Evolutionary conservation across 2,888 invertebrate genomes (phyloP), one percentile per base, ranked within the genome.

Genomic region (Pherbina coryleti): DNA sequence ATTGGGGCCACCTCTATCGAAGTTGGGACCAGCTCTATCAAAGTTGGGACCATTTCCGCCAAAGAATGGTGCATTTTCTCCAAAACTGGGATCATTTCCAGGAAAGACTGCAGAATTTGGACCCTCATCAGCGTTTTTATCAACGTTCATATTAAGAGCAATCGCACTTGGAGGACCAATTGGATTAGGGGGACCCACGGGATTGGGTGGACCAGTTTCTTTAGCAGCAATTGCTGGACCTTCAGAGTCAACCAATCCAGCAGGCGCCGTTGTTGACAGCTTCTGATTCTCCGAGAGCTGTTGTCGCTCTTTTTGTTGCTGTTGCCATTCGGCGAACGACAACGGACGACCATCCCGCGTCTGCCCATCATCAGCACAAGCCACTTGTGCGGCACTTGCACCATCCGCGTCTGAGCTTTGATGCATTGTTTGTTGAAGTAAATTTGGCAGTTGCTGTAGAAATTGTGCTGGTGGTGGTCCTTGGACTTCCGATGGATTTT

Each of bases 311-410:
- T 60, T 75, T 85, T 85, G 75, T 34, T 80, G 82, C n/a, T 82
- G 83, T 73, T 86, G 84, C 86, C 86, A 85, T 78, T 86, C 86
- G 28, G 84, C 82, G 81, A 85, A 86, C 8, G 85, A 85, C 71
- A 84, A 3, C 0, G 81, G 77, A 2, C 79, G 80, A n/a, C 79
- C 81, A 1, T 84, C 81, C 14, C 44, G 11, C 1, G 14, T 44
- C 5, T 44, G 69, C 4, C 75, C 62, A 22, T 76, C 73, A 67
- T 60, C 51, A 2, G 28, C 34, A 22, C 14, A 14, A 53, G 25
- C 53, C 17, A 25, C 9, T n/a, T 14, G 4, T 14, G 7, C 17
- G 2, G 34, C 28, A 55, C 44, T 49, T n/a, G 51, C 25, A 60
- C 44, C 34, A 22, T 8, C n/a, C 28, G 7, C 49, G 8, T 77